Evolutionary conservation across 2,888 invertebrate species (phyloP), one percentile per base, ranked within the genome.

Genomic region (Hydrotaea cyrtoneurina): DNA sequence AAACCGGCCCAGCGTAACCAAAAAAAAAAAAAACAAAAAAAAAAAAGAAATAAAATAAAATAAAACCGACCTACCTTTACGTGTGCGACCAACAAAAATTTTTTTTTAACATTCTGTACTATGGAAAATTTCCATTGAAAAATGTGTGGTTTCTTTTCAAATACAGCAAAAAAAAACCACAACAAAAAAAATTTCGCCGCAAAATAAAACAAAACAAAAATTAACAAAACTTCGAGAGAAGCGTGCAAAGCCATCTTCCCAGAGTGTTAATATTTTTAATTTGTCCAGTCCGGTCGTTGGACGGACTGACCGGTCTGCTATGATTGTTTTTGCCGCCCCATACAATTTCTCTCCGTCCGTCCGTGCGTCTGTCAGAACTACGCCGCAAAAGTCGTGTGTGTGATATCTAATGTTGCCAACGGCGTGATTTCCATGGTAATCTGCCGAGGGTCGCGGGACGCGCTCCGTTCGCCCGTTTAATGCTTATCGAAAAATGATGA

Each of bases 401-500:
- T 13, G 13, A 59, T 59, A 59, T 59, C 59, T 59, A 59, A 59
- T 59, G 59, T 59, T 23, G 59, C 26, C 23, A 59, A 26, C 59
- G 10, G 59, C 59, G 21, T 11, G 55, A 21, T 55, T 19, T 19
- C 21, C 0, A 50, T n/a, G 50, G 2, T 50, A n/a, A 50, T 50
- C 43, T 43, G 15, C 10, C 15, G 10, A 43, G 43, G 10, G 10
- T 10, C 10, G 5, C 3, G 10, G 7, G 43, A 13, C 11, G 43
- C 10, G 43, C 31, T 7, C 3, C 31, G 7, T 4, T 31, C 31
- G n/a, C n/a, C n/a, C n/a, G n/a, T n/a, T 31, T 31, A 31, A 31
- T 31, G 31, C 2, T 31, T 7, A 31, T 31, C 31, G n/a, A n/a
- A 31, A 31, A 31, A 31, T 31, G 7, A 7, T 31, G 31, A 31